phyloP scores from a whole-genome alignment of 2,113 vertebrate species.

The Oriolus oriolus region DNA sequence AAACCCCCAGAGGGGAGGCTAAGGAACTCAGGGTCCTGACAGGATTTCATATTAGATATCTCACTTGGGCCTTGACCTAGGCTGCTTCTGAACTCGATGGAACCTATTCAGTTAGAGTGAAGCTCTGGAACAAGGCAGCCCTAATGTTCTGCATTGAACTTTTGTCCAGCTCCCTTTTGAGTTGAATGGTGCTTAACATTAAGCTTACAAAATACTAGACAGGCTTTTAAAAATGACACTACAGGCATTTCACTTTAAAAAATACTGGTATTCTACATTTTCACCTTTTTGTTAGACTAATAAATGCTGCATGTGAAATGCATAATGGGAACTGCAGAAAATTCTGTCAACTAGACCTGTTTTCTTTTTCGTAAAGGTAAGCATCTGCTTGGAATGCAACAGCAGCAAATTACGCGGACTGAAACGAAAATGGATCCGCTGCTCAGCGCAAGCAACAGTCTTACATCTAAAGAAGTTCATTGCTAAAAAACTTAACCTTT shows the following conservation, averaged over 20 bases:
- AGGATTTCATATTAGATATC: background rate
- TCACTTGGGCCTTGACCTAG: background rate
- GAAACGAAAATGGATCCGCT: slow-evolving; percentile 95
- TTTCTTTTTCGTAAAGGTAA: slow-evolving; percentile 77
- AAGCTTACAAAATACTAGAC: background rate
- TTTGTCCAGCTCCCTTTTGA: background rate
- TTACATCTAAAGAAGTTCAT: slow-evolving; percentile 98
- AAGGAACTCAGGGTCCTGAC: background rate
- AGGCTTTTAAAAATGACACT: background rate
- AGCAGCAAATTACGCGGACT: slow-evolving; percentile 92
- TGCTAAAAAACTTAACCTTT: slow-evolving; percentile 95
- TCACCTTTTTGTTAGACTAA: background rate
- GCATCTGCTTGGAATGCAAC: slow-evolving; percentile 96
- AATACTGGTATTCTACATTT: background rate
- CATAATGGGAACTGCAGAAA: background rate
- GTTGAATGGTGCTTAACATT: background rate
- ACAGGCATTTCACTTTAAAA: background rate
- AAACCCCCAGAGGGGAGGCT: background rate
- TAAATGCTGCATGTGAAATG: background rate
- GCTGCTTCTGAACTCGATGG: background rate
- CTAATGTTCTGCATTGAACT: background rate
- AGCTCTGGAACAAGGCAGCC: background rate
- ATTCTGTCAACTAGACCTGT: background rate
- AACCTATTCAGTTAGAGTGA: background rate
- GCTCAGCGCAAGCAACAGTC: slow-evolving; percentile 92